Conservation (phyloP, 2,797 vertebrate genomes). For the Coendou prehensilis region DNA sequence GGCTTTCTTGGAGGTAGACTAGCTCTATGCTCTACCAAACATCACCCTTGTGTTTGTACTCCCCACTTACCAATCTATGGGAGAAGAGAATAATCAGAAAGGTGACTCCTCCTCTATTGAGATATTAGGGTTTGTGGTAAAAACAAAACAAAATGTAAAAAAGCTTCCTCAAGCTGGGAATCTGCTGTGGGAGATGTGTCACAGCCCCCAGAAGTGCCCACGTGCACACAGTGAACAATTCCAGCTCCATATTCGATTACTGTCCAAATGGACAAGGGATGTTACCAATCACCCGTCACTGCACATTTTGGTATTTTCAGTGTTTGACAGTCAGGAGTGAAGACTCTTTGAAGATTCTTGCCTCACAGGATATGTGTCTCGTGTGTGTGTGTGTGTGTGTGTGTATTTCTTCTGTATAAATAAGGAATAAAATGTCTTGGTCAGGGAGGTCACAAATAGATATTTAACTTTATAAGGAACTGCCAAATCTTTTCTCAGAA, state of each 20-base stretch:
- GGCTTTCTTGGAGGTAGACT: not conserved
- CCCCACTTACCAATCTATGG: rapidly evolving
- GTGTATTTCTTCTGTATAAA: not conserved
- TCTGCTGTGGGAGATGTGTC: rapidly evolving
- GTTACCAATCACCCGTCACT: not conserved
- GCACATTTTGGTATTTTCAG: not conserved
- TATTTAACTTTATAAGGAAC: not conserved
- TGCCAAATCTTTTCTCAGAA: not conserved
- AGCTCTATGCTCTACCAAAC: rapidly evolving
- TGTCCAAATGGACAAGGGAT: rapidly evolving
- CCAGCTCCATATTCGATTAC: not conserved
- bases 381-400: not conserved
- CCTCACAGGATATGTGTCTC: not conserved
- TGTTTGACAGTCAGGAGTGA: not conserved
- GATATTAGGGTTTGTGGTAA: not conserved
- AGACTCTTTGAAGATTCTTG: not conserved
- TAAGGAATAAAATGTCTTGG: not conserved
- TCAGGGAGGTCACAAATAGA: not conserved
- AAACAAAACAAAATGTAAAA: not conserved
- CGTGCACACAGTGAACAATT: rapidly evolving
- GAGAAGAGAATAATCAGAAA: not conserved
- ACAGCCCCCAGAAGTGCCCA: not conserved
- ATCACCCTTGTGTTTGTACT: too few relatives aligned
- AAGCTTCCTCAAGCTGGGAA: not conserved
- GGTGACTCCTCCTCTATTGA: rapidly evolving